A percentile compares a stretch with the other conserved stretches of the same genome.
These are phyloP conservation scores for Cepphus grylle DNA, from an alignment of 2,113 vertebrate genomes.

Conservation along the genomic window DNA sequence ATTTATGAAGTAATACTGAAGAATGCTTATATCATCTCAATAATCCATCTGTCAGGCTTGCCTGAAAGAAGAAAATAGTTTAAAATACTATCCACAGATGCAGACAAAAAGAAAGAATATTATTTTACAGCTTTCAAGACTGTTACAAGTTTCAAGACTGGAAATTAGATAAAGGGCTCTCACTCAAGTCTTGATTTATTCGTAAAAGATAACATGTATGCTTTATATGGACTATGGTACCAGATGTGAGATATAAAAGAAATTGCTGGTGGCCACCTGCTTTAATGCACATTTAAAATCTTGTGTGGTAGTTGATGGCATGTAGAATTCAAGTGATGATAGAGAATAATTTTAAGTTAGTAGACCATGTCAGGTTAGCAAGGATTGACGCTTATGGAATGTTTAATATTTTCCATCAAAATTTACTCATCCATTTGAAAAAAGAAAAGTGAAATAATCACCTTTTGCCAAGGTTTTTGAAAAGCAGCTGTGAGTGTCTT, in stretches of 20 bases:
- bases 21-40: neutral
- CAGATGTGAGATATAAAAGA: slow-evolving; percentile 59
- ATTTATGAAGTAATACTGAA: neutral
- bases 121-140: slow-evolving; percentile 52
- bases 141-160: slow-evolving; percentile 38
- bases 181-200: slow-evolving; percentile 65
- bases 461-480: neutral
- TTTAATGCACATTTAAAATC: slow-evolving; percentile 33
- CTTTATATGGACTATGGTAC: slow-evolving; percentile 26
- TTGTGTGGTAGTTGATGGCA: slow-evolving; percentile 59
- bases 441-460: neutral
- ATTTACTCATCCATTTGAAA: neutral
- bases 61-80: slow-evolving; percentile 17
- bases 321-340: neutral
- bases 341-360: slow-evolving; percentile 32
- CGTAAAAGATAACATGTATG: slow-evolving; percentile 16
- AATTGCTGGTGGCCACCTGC: slow-evolving; percentile 63
- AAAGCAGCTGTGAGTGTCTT: neutral
- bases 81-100: slow-evolving; percentile 35
- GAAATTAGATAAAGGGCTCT: slow-evolving; percentile 58
- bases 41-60: slow-evolving; percentile 1
- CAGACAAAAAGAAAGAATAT: slow-evolving; percentile 27
- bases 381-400: slow-evolving; percentile 42
- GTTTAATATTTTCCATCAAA: slow-evolving; percentile 4
- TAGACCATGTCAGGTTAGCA: slow-evolving; percentile 46